Evolutionary conservation across 1,140 invertebrate genomes (phyloP), one percentile per base, ranked within the genome.

Genomic region (Dendroctonus valens): DNA sequence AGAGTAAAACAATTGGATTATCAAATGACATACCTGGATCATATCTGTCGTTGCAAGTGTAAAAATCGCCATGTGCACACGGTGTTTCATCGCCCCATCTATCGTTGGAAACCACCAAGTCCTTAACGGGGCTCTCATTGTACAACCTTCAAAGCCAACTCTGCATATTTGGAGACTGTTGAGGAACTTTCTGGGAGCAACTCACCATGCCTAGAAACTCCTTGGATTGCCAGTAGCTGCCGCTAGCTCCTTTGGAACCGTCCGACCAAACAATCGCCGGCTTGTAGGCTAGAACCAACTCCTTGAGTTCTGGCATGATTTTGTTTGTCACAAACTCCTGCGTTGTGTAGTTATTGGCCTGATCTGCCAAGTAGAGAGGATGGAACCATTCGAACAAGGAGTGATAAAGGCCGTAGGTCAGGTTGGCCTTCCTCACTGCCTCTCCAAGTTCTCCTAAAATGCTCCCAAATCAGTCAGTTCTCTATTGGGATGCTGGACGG

Each of bases 201-300:
- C 81, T 26, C 26, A 26, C 94, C 95, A 98, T 6, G 95, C 89
- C n/a, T 3, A 98, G 80, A 72, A 93, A 88, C 69, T 89, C 86
- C 67, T 84, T 87, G 0, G 90, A 88, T 46, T 85, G 85, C 89
- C 89, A 98, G 73, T 98, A 98, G 0, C 82, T 81, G 72, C 90
- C 88, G 0, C 83, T 72, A 1, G 89, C 87, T 74, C 93, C 91
- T 90, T 91, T 92, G 69, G 93, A 91, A 0, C 95, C 95, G 79
- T 97, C 95, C 0, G 94, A 93, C 96, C 96, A 98, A 15, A 98
- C 78, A 0, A 98, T 80, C 57, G 94, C 91, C 0, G 96, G 96
- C 67, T 90, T 78, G 77, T 98, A 99, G 52, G 81, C 81, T 39
- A 90, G 79, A 0, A 93, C 79, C 39, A 94, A 73, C 73, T 93